These are phyloP conservation scores for Spisula subtruncata DNA, from an alignment of 2,888 invertebrate genomes.

Conservation along the genomic window DNA sequence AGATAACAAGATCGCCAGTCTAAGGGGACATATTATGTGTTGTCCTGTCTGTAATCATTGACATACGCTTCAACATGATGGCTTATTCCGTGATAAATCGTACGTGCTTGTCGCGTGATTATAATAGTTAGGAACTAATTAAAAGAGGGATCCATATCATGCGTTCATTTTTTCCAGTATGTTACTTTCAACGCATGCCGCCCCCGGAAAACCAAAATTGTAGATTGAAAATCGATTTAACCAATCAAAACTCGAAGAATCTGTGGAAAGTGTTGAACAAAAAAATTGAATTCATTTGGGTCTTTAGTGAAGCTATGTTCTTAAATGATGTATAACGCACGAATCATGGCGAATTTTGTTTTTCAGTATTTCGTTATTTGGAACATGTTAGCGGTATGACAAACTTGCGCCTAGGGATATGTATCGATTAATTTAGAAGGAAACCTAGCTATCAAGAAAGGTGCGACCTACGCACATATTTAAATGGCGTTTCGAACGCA, in stretches of 20 bases:
- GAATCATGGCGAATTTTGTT: not conserved
- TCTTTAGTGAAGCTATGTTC: not conserved
- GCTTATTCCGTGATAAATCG: constrained; percentile 10
- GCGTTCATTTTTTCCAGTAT: not conserved
- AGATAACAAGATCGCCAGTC: not conserved
- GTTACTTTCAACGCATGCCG: not conserved
- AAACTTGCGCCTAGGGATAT: not conserved
- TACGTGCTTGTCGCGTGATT: not conserved
- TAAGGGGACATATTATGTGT: constrained; percentile 34
- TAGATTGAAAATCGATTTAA: not conserved
- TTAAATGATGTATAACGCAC: not conserved
- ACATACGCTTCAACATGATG: constrained; percentile 36
- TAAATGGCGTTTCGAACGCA: too few species aligned
- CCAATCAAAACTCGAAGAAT: not conserved
- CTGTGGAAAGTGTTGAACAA: not conserved
- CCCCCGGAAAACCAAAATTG: not conserved
- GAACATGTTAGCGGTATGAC: not conserved
- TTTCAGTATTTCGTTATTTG: too few species aligned
- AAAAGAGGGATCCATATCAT: not conserved
- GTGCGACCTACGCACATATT: too few species aligned
- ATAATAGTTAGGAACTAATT: constrained; percentile 32
- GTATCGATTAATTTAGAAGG: not conserved
- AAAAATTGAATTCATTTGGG: not conserved
- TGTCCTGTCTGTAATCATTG: constrained; percentile 30
- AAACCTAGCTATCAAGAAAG: too few species aligned